These are phyloP conservation scores for Myotis vivesi DNA, from an alignment of 2,797 vertebrate genomes.

Conservation along the genomic window DNA sequence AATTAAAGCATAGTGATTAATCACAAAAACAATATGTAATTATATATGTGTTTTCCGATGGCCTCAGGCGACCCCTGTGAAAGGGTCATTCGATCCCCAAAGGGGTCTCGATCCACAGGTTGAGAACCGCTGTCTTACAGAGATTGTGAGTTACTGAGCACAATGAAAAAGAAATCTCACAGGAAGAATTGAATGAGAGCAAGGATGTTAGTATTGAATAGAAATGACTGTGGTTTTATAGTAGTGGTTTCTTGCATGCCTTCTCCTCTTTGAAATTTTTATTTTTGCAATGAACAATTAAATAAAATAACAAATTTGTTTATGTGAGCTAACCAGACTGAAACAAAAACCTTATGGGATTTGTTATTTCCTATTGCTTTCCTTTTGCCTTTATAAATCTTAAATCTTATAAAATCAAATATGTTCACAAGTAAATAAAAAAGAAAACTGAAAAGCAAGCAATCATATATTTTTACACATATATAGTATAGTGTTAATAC, in stretches of 20 bases:
- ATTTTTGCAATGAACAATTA: background rate
- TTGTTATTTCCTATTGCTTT: background rate
- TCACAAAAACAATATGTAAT: too few species aligned
- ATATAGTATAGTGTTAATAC: background rate
- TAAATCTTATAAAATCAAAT: conserved; percentile 27
- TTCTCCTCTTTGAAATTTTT: background rate
- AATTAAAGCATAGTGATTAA: too few species aligned
- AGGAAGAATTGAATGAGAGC: background rate
- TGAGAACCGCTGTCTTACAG: too few species aligned
- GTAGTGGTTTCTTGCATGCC: background rate
- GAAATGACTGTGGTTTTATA: background rate
- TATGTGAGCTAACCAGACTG: conserved; percentile 15
- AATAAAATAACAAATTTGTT: conserved; percentile 36
- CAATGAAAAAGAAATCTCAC: background rate
- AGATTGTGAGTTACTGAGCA: background rate
- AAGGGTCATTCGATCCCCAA: too few species aligned
- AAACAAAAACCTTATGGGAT: background rate
- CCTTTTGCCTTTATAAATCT: background rate
- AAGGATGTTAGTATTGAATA: background rate
- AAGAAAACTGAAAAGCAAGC: background rate
- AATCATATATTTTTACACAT: background rate
- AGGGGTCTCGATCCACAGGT: too few species aligned
- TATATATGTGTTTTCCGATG: too few species aligned
- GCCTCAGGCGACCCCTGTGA: too few species aligned
- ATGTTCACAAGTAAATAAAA: background rate